A percentile compares a stretch with the other conserved stretches of the same genome.
These are phyloP conservation scores for Cepaea hortensis DNA, from an alignment of 2,888 invertebrate genomes.

Conservation along the genomic window DNA sequence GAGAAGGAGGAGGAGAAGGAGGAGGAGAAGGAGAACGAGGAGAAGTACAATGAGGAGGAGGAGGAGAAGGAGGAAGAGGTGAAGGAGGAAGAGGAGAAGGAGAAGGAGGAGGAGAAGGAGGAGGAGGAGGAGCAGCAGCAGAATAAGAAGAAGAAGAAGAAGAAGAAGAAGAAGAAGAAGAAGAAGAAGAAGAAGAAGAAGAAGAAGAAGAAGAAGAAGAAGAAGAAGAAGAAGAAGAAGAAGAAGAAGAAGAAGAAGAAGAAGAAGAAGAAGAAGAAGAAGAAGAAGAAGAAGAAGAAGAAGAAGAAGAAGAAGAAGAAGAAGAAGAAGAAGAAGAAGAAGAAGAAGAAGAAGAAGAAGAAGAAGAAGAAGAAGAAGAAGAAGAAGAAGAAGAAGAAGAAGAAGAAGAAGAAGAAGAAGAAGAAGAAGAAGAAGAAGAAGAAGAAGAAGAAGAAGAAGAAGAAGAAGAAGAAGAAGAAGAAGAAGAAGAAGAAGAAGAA, in stretches of 20 bases:
- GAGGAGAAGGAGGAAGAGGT: too few relatives aligned
- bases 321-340: conserved; percentile 10
- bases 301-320: conserved; percentile 20
- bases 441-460: conserved; percentile 37
- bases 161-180: not conserved
- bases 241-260: conserved; percentile 23
- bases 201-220: too few relatives aligned
- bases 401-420: conserved; percentile 31
- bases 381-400: conserved; percentile 21
- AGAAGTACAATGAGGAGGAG: not conserved
- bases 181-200: too few relatives aligned
- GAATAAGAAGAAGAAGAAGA: too few relatives aligned
- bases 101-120: too few relatives aligned
- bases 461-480: not conserved
- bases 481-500: conserved; percentile 17
- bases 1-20: too few relatives aligned
- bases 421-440: conserved; percentile 34
- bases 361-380: conserved; percentile 20
- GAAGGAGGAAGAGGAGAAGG: too few relatives aligned
- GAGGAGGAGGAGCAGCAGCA: too few relatives aligned
- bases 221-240: not conserved
- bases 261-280: conserved; percentile 12
- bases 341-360: conserved; percentile 5
- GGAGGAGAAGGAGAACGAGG: not conserved
- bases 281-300: conserved; percentile 17